Conservation (phyloP, 2,888 invertebrate species). For the Andrena marginata region DNA sequence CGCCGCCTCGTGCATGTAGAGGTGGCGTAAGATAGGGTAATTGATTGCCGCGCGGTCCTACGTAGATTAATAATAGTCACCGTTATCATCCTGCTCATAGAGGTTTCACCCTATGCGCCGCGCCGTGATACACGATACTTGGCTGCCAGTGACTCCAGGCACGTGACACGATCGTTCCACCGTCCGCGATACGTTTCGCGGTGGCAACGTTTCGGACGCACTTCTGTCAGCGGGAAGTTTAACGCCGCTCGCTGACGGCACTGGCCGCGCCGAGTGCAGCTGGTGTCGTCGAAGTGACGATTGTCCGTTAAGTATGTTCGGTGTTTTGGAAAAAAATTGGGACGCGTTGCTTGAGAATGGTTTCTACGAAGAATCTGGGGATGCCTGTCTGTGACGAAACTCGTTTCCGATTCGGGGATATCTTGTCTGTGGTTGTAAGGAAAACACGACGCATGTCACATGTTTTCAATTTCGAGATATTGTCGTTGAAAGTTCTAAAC, state of each 20-base stretch:
- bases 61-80: conserved; percentile 77
- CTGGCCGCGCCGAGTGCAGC: conserved; percentile 62
- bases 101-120: conserved; percentile 61
- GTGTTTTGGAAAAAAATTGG: background rate
- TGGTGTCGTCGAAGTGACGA: conserved; percentile 56
- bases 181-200: conserved; percentile 50
- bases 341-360: background rate
- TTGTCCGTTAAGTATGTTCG: background rate
- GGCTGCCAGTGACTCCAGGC: conserved; percentile 70
- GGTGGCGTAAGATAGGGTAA: conserved; percentile 76
- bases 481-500: too few species aligned
- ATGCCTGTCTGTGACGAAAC: too few species aligned
- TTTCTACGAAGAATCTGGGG: too few species aligned
- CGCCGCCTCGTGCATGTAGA: conserved; percentile 50
- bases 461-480: too few species aligned
- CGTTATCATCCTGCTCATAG: conserved; percentile 69
- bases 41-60: conserved; percentile 74
- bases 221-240: conserved; percentile 66
- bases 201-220: conserved; percentile 60
- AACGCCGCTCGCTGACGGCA: conserved; percentile 40
- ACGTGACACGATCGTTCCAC: conserved; percentile 63
- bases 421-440: too few species aligned
- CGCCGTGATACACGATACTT: conserved; percentile 73
- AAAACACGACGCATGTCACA: too few species aligned
- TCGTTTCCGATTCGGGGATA: too few species aligned